Evolutionary conservation across 1,140 invertebrate species (phyloP).

Genomic region (Bombus turneri): DNA sequence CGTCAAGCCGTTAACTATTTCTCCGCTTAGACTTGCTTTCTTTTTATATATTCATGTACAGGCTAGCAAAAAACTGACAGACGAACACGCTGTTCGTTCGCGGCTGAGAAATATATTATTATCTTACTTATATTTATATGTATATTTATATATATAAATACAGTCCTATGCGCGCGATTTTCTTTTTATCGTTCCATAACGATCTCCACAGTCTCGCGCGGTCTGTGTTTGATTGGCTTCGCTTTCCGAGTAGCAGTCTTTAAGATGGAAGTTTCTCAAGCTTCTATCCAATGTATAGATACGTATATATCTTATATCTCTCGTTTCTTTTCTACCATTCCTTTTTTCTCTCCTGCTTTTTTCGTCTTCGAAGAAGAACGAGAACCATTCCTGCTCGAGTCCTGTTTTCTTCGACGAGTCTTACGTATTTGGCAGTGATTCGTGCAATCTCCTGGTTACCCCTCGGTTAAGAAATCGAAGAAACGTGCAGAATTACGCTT

Average conservation of each 20-base stretch:
- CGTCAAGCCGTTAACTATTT: slow-evolving; percentile 4
- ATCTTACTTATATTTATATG: slow-evolving; percentile 70
- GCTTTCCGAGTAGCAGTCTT: slow-evolving; percentile 26
- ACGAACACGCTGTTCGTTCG: not conserved
- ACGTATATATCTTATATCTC: not conserved
- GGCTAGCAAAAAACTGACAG: slow-evolving; percentile 9
- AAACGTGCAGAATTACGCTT: not conserved
- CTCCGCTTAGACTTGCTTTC: not conserved
- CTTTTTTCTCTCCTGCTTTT: not conserved
- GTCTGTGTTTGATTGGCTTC: slow-evolving; percentile 20
- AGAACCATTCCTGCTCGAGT: not conserved
- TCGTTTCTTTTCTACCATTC: not conserved
- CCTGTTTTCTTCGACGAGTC: not conserved
- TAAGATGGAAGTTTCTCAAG: slow-evolving; percentile 2
- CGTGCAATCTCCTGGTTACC: not conserved
- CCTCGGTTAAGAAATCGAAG: not conserved
- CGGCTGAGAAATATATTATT: slow-evolving; percentile 64
- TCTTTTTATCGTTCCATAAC: not conserved
- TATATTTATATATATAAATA: slow-evolving; percentile 69
- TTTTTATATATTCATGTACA: slow-evolving; percentile 32
- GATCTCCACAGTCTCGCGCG: not conserved
- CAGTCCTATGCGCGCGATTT: slow-evolving; percentile 37
- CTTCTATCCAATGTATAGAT: not conserved
- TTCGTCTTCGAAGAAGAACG: not conserved
- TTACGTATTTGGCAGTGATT: slow-evolving; percentile 36